Evolutionary conservation across 2,113 vertebrate species (phyloP), one percentile per base, ranked within the genome.

Genomic region (Grammomys surdaster): DNA sequence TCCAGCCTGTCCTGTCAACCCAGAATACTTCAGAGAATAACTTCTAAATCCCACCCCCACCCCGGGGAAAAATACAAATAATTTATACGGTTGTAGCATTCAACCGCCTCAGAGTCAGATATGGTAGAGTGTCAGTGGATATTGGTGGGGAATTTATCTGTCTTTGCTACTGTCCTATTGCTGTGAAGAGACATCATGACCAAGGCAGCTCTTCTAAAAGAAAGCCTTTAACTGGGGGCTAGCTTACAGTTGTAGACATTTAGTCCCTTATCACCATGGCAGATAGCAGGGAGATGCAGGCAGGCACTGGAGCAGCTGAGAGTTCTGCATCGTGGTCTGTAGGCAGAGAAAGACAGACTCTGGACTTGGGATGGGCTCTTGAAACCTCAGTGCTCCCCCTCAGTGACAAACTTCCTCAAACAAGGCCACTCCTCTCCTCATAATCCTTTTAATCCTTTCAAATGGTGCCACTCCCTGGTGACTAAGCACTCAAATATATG

Each of bases 371-470:
- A 17, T 63, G n/a, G 58, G 26, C 58, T 84, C 43, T 84, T 63
- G 58, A 84, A 63, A 84, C 7, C n/a, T 84, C 58, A 63, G 43
- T 43, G 58, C 14, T 8, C 26, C 14, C 7, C 13, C n/a, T 58
- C 58, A 28, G 56, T 40, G 56, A 84, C 56, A 84, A n/a, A 43
- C n/a, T 63, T 84, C 56, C 81, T 84, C 24, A 16, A 28, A 43
- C 56, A 63, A 84, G 24, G 56, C 81, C 58, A 28, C 24, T 43
- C 26, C n/a, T 43, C 13, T 43, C 26, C n/a, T 43, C 24, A 7
- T 84, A 84, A 84, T 82, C 80, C 80, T 40, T 82, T 26, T 60
- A 82, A 82, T 84, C 81, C 56, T 63, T 84, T 84, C 56, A 17
- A 84, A 84, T 84, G 43, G 12, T 17, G 24, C n/a, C 58, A 43